Base-by-base conservation (phyloP, 2,113 vertebrate species). In the Coregonus clupeaformis region DNA sequence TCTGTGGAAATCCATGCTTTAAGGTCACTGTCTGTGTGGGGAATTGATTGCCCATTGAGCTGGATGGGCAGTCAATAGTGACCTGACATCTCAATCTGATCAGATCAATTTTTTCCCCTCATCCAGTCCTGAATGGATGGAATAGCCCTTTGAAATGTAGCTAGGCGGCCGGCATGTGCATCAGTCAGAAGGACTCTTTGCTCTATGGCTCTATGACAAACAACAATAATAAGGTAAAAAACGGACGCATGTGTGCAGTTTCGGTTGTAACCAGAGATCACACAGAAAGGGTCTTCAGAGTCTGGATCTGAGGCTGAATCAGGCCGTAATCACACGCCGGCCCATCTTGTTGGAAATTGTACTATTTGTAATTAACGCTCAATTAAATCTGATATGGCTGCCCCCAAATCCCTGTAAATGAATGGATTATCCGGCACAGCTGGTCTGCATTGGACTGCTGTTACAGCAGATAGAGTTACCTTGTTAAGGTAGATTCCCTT, bases 361-460 rank as follows among this genome's bases (percentile, higher is more conserved):
- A 47, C 55, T 85, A 82, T 90, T 89, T 88, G 84, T 84, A 91
- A 91, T 92, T 92, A 91, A 91, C 85, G 89, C 83, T 84, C 86
- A 89, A 91, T 91, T 91, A 87, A 89, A 90, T 47, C 74, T 75
- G 77, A 87, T 82, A 83, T 85, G 80, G 81, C 85, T 64, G 65
- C 81, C 79, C 79, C 85, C 80, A 88, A 91, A 92, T 89, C 87
- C 90, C 82, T 81, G 76, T 84, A 80, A 83, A 78, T 89, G 84
- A 86, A 81, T 79, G 86, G 89, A 92, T 92, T 89, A 89, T 88
- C n/a, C 72, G 14, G 73, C 76, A 82, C 91, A 92, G 91, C 88
- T 92, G 91, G 86, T 89, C 84, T 77, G 87, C 84, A 91, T 92
- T 83, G 86, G 76, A 67, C 16, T 74, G 24, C 76, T 29, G 68